These are phyloP conservation scores for Sphaerophoria rueppellii DNA, from an alignment of 2,888 invertebrate genomes.

Conservation along the genomic window DNA sequence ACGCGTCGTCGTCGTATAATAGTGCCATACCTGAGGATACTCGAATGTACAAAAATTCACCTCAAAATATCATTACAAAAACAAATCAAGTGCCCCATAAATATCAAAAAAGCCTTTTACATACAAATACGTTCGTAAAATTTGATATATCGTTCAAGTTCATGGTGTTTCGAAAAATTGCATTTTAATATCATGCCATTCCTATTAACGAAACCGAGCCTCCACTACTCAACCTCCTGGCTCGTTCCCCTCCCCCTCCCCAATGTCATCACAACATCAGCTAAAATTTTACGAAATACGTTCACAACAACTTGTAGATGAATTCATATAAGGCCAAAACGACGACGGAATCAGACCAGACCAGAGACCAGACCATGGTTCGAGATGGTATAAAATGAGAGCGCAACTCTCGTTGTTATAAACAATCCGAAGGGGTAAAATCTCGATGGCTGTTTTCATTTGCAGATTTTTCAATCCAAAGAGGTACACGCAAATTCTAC, in stretches of 20 bases:
- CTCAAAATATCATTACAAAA: no score
- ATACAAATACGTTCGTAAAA: conserved; percentile 39
- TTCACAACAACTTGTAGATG: conserved; percentile 65
- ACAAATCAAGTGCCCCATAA: neutral
- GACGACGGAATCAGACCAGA: neutral
- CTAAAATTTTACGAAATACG: neutral
- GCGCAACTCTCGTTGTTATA: conserved; percentile 25
- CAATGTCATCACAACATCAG: neutral
- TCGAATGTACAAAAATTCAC: no score
- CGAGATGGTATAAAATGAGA: conserved; percentile 44
- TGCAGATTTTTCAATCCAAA: conserved; percentile 31
- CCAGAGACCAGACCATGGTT: neutral
- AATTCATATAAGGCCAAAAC: conserved; percentile 10
- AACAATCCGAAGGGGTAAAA: conserved; percentile 58
- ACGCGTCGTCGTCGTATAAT: no score
- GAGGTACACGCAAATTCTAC: conserved; percentile 20
- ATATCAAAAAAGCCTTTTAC: conserved; percentile 27
- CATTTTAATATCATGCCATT: conserved; percentile 52
- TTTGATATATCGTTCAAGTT: conserved; percentile 55
- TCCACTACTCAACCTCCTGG: neutral
- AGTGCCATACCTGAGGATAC: no score
- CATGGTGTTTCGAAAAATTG: conserved; percentile 54
- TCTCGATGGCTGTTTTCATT: conserved; percentile 9
- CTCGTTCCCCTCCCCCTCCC: neutral
- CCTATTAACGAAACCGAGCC: neutral